phyloP scores from a whole-genome alignment of 1,140 invertebrate genomes.

The Drosophila nebulosa region DNA sequence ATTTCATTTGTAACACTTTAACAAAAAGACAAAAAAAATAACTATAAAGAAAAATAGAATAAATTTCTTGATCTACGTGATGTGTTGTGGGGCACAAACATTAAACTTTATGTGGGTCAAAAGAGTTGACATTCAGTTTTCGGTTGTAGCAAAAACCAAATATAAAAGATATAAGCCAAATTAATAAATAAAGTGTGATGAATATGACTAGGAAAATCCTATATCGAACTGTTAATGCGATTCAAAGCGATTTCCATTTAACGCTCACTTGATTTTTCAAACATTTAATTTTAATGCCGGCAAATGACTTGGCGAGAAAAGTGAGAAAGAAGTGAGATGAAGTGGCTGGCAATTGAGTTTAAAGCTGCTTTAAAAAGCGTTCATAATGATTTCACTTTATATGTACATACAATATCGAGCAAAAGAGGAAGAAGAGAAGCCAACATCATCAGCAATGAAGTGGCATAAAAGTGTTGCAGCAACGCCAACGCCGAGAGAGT shows the following conservation, averaged over 20 bases:
- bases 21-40: not conserved
- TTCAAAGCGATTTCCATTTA: constrained; percentile 56
- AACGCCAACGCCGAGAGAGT: constrained; percentile 16
- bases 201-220: constrained; percentile 8
- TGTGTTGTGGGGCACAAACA: constrained; percentile 31
- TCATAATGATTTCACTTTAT: constrained; percentile 74
- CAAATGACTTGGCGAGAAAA: not conserved
- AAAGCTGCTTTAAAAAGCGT: constrained; percentile 47
- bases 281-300: constrained; percentile 34
- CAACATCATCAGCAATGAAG: constrained; percentile 43
- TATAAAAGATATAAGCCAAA: not conserved
- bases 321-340: constrained; percentile 29
- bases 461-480: constrained; percentile 64
- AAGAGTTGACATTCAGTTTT: constrained; percentile 4
- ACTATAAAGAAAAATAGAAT: constrained; percentile 6
- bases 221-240: constrained; percentile 28
- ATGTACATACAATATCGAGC: too few relatives aligned
- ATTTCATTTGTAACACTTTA: not conserved
- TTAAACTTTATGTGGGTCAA: constrained; percentile 47
- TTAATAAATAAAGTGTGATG: constrained; percentile 22
- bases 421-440: constrained; percentile 16
- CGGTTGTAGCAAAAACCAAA: constrained; percentile 4
- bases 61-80: constrained; percentile 44
- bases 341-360: constrained; percentile 45
- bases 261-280: constrained; percentile 26